phyloP scores from a whole-genome alignment of 2,888 invertebrate species.

The Hyalella azteca region DNA sequence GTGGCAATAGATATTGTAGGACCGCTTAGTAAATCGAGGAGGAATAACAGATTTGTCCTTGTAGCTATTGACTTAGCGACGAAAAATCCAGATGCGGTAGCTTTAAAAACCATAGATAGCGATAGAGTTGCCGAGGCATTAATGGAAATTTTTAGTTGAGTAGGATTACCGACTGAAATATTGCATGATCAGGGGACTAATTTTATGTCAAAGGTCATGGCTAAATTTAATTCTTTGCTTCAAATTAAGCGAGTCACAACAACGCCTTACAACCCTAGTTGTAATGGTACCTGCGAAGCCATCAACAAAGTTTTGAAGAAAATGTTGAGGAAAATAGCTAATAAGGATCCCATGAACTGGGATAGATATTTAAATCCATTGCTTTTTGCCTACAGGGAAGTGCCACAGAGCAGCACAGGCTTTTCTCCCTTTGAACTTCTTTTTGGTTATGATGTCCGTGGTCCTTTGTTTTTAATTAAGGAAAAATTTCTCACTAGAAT shows the following conservation, averaged over 20 bases:
- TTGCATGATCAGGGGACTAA: background rate
- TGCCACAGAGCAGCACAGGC: background rate
- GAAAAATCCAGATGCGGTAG: background rate
- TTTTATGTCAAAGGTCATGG: background rate
- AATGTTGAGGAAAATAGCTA: background rate
- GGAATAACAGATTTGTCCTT: background rate
- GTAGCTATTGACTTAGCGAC: background rate
- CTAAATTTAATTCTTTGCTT: background rate
- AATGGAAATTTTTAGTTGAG: background rate
- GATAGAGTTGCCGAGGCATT: background rate
- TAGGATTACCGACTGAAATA: background rate
- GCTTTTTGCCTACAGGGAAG: background rate
- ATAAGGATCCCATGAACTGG: background rate
- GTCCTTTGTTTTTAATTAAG: background rate
- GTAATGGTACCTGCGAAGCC: background rate
- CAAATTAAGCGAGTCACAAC: background rate
- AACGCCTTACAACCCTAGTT: background rate
- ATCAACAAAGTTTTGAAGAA: background rate
- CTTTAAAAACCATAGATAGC: background rate
- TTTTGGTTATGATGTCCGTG: background rate
- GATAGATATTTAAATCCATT: background rate
- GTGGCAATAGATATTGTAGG: conserved; percentile 37
- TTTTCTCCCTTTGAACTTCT: background rate
- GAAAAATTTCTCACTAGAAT: background rate
- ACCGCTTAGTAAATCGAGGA: background rate